Evolutionary conservation across 1,140 invertebrate species (phyloP).

Genomic region (Lordiphosa mommai): DNA sequence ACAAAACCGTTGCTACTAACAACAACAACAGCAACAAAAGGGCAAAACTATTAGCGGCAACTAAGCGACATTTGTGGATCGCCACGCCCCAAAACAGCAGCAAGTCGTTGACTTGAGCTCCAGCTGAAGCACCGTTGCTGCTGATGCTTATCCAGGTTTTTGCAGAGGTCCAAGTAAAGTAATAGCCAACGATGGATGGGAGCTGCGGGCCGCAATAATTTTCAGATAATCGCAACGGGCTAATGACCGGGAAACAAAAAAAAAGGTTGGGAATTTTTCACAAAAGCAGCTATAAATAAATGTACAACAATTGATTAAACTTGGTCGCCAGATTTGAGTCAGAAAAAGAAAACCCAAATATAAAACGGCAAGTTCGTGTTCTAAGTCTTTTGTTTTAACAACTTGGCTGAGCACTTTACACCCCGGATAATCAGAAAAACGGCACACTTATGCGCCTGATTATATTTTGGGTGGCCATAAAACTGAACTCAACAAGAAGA

Average conservation of each 20-base stretch:
- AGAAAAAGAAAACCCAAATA: constrained; percentile 20
- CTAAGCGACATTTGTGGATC: constrained; percentile 57
- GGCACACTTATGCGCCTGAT: constrained; percentile 36
- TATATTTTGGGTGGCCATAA: constrained; percentile 45
- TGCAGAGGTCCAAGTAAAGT: constrained; percentile 8
- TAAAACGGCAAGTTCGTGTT: constrained; percentile 42
- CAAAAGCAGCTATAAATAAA: not conserved
- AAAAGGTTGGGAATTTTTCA: constrained; percentile 26
- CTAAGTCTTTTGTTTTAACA: constrained; percentile 65
- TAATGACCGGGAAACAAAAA: constrained; percentile 47
- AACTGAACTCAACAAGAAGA: constrained; percentile 42
- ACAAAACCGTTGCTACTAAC: constrained; percentile 32
- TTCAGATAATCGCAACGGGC: constrained; percentile 52
- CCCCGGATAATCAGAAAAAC: constrained; percentile 36
- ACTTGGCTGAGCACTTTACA: constrained; percentile 37
- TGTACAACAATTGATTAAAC: constrained; percentile 8
- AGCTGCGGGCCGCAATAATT: constrained; percentile 18
- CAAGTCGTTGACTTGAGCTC: constrained; percentile 63
- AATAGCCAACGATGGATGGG: constrained; percentile 10
- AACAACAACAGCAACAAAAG: too few relatives aligned
- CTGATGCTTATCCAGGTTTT: constrained; percentile 29
- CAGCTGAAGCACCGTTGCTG: constrained; percentile 21
- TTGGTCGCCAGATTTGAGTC: too few relatives aligned
- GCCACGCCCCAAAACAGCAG: constrained; percentile 43
- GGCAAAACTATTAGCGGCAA: constrained; percentile 8